Base-by-base conservation (phyloP, 2,888 invertebrate species). In the Brachynemurus nebulosus region DNA sequence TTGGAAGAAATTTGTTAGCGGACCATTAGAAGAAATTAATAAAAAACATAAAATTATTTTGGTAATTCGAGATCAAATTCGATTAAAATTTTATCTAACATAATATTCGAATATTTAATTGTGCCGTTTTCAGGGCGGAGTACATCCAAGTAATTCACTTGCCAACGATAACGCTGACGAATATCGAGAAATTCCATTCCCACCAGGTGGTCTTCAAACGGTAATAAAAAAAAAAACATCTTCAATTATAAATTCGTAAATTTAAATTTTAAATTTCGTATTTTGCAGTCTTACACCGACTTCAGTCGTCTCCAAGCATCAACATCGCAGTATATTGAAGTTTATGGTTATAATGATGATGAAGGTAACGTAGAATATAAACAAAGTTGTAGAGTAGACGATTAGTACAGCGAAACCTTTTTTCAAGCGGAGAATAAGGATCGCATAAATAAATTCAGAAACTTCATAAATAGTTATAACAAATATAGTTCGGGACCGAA, bases 311-410 rank as follows among this genome's bases (percentile, higher is more conserved):
- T 69, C 55, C 76, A 76, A 60, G 70, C 74, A 60, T 67, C 76
- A 63, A 70, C 72, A 19, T 68, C 73, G 47, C 70, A 69, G 52
- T 74, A 73, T 57, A 70, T 72, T 50, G 74, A 76, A 53, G 70
- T 69, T 50, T 78, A 74, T 57, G 76, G 73, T 43, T 76, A 72
- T 57, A 70, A 70, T 52, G 76, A 78, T 55, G 73, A 76, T 49
- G 73, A 77, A 49, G 77, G 75, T 54, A 72, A 69, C 50, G 75
- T 74, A 53, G 71, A 69, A 8, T 74, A 78, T 50, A 16, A n/a
- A n/a, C n/a, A n/a, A n/a, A n/a, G n/a, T 30, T 14, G 18, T 21
- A 21, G 30, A 11, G 11, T 5, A 11, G 6, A 16, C 3, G 8
- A 3, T 16, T 41, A 5, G 3, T 39, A 20, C n/a, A 16, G 4